Evolutionary conservation across 2,113 vertebrate species (phyloP).

Genomic region (Rousettus leschenaultii): DNA sequence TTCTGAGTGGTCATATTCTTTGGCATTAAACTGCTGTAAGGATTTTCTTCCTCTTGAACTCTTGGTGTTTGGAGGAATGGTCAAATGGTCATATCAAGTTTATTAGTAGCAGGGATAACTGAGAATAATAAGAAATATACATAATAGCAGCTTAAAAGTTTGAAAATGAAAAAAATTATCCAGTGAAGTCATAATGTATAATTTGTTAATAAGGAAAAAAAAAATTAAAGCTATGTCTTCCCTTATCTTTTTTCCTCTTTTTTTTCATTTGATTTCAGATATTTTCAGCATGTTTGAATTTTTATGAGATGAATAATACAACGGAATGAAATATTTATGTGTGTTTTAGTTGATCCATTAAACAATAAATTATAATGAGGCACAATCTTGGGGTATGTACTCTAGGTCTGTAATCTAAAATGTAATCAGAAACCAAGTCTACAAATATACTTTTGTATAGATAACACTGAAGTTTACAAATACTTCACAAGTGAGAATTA

Average conservation of each 20-base stretch:
- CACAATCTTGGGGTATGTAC: background rate
- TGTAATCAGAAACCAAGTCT: background rate
- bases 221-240: background rate
- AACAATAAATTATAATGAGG: background rate
- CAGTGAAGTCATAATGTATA: background rate
- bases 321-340: background rate
- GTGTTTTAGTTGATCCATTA: background rate
- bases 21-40: slow-evolving; percentile 50
- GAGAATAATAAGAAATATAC: slow-evolving; percentile 37
- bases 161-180: background rate
- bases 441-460: background rate
- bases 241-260: background rate
- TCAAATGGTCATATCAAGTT: background rate
- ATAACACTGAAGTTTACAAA: slow-evolving; percentile 3
- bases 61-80: background rate
- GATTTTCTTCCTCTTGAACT: slow-evolving; percentile 55
- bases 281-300: slow-evolving; percentile 33
- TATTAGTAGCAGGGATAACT: slow-evolving; percentile 52
- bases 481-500: slow-evolving; percentile 30
- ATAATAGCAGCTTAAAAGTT: background rate
- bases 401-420: background rate
- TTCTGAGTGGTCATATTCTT: slow-evolving; percentile 59
- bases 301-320: background rate
- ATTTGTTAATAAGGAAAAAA: slow-evolving; percentile 6
- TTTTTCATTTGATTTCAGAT: background rate